Conservation (phyloP, 30 jellyfish, hydroid and myxozoan species). For the Calvadosia cruxmelitensis region DNA sequence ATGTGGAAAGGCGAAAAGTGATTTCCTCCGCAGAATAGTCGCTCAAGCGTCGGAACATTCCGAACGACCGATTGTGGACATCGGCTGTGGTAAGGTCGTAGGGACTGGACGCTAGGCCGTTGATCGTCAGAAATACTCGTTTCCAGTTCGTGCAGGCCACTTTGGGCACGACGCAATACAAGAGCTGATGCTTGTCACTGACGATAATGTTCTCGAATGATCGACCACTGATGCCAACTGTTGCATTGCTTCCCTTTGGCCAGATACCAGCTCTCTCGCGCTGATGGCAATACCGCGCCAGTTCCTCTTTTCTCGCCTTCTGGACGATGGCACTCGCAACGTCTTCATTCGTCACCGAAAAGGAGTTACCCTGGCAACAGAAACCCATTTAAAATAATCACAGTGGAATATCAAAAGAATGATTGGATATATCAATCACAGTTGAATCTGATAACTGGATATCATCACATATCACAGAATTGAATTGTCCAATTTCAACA, state of each 20-base stretch:
- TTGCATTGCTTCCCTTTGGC: constrained; percentile 56
- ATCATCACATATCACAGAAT: too few species aligned
- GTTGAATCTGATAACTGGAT: too few species aligned
- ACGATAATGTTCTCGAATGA: constrained; percentile 84
- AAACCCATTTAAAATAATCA: not conserved
- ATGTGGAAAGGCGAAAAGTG: constrained; percentile 71
- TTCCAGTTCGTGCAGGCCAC: constrained; percentile 97
- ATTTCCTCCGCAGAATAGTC: constrained; percentile 92
- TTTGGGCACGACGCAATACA: constrained; percentile 91
- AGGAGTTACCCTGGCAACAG: constrained; percentile 12
- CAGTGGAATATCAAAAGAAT: too few species aligned
- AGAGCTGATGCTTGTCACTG: constrained; percentile 88
- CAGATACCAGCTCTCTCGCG: constrained; percentile 59
- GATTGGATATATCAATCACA: too few species aligned
- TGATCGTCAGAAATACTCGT: constrained; percentile 68
- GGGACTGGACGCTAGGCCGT: constrained; percentile 71
- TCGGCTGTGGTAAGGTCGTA: constrained; percentile 46
- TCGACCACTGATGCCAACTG: constrained; percentile 53
- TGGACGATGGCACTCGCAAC: constrained; percentile 83
- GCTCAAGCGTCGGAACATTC: constrained; percentile 70
- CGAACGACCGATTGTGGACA: constrained; percentile 81
- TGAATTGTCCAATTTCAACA: too few species aligned
- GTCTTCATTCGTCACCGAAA: constrained; percentile 41
- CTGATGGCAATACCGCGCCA: constrained; percentile 62
- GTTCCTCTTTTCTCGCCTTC: constrained; percentile 55